Base-by-base conservation (phyloP, 1,140 invertebrate species). In the Rhizoglyphus robini region DNA sequence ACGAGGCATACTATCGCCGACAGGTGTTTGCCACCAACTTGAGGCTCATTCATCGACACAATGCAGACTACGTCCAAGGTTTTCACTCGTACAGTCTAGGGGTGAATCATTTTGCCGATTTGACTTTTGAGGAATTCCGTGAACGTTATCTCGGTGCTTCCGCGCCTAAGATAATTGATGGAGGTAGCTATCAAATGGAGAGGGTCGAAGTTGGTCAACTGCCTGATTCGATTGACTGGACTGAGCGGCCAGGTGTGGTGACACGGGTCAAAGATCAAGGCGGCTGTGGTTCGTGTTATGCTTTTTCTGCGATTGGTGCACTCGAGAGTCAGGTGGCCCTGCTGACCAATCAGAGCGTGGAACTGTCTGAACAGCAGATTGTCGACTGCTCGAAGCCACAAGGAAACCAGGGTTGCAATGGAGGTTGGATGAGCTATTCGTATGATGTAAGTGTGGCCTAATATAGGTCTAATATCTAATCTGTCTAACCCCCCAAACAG, bases 311-410 rank as follows among this genome's bases (percentile, higher is more conserved):
- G 8, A 97, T 92, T 69, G 96, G 94, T 30, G 79, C 95, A 0
- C 77, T 99, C 27, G 96, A 99, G 80, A 95, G 88, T 20, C 95
- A 98, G 76, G 86, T 95, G 75, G 95, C 88, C 77, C 83, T 91
- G 68, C 84, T 87, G 74, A 84, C 81, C 29, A 87, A 87, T 49
- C 81, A 83, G 68, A 79, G 99, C 15, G 82, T 94, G 3, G 93
- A 90, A 2, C 81, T 99, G 0, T 95, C 90, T 69, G 96, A 99
- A 79, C 95, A 99, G 79, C 97, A 99, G 76, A 78, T 99, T 47
- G 82, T 99, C 29, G 96, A 99, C 79, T 99, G 96, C 74, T 94
- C 91, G 0, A 71, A 73, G 0, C 82, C 82, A 64, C 94, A 88
- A 73, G 93, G 92, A 13, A 98, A 99, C 78, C 83, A 94, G 74